Evolutionary conservation across 2,797 vertebrate species (phyloP), one percentile per base, ranked within the genome.

Genomic region (Typhlichthys eigenmanni): DNA sequence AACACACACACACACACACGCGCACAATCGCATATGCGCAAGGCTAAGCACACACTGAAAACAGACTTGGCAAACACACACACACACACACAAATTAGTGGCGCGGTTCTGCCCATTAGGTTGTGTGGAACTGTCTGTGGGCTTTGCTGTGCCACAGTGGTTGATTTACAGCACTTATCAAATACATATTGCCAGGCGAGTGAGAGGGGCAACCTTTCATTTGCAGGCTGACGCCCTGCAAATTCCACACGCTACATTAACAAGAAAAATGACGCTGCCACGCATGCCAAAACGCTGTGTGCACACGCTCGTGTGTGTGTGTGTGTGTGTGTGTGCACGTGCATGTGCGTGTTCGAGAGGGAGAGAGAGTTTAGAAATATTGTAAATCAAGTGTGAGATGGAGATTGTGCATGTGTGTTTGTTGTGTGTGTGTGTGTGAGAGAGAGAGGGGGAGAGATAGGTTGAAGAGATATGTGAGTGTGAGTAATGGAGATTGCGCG

Each of bases 181-280:
- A 90, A 89, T 87, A 86, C 87, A 85, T 87, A 93, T 93, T 91
- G 89, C 89, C 89, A 90, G 90, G 86, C 84, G 89, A 93, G 91
- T 93, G 92, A 93, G 91, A 92, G 88, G 85, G 92, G 88, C 91
- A 92, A 91, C 90, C 91, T 93, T 92, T 92, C 91, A 93, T 92
- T 92, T 91, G 88, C 88, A 87, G 85, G 81, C 87, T 71, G 81
- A 89, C 83, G 75, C 89, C 87, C 89, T 88, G 85, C 87, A 92
- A 91, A 93, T 92, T 91, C 88, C 87, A 91, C 87, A 91, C 78
- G 85, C 84, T 89, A 93, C 92, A 94, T 94, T 93, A 94, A 90
- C 80, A 91, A 92, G 91, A 94, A 85, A 91, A 92, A 94, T 91
- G 88, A 87, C 85, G 82, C 74, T 64, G 71, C 80, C 77, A 67